Evolutionary conservation across 2,888 invertebrate genomes (phyloP).

Genomic region (Lepidocyrtinus sp.): DNA sequence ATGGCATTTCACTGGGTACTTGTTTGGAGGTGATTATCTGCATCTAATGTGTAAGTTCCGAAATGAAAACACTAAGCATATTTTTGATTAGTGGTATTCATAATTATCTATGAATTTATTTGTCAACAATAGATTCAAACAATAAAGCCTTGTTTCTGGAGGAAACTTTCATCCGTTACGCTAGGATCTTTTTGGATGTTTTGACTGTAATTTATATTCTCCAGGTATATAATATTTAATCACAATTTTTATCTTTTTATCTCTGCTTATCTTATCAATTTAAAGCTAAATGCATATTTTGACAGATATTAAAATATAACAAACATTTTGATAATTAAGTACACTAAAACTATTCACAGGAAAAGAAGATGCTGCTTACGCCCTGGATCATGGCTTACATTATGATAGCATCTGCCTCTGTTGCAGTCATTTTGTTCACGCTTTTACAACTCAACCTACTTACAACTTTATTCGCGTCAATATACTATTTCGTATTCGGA

Average conservation of each 20-base stretch:
- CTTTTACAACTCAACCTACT: slow-evolving; percentile 44
- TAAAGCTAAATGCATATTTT: neutral
- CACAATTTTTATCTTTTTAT: neutral
- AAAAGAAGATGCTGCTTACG: slow-evolving; percentile 48
- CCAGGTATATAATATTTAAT: slow-evolving; percentile 23
- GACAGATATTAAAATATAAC: neutral
- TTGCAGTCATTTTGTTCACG: slow-evolving; percentile 34
- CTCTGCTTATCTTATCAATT: neutral
- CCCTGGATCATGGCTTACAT: slow-evolving; percentile 58
- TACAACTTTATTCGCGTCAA: slow-evolving; percentile 36
- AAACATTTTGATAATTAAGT: neutral
- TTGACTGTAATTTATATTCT: slow-evolving; percentile 56
- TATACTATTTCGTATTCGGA: slow-evolving; percentile 49
- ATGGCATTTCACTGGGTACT: slow-evolving; percentile 53
- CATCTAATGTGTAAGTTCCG: slow-evolving; percentile 43
- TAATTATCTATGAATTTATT: too few relatives aligned
- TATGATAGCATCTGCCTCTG: slow-evolving; percentile 32
- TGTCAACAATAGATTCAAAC: slow-evolving; percentile 51
- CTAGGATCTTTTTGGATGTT: slow-evolving; percentile 53
- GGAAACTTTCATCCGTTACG: slow-evolving; percentile 44
- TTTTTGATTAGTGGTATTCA: too few relatives aligned
- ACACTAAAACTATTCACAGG: slow-evolving; percentile 21
- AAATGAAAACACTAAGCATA: too few relatives aligned
- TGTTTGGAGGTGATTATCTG: slow-evolving; percentile 43
- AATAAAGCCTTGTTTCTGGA: slow-evolving; percentile 46